phyloP scores from a whole-genome alignment of 1,140 invertebrate species.

The Drosophila lini region DNA sequence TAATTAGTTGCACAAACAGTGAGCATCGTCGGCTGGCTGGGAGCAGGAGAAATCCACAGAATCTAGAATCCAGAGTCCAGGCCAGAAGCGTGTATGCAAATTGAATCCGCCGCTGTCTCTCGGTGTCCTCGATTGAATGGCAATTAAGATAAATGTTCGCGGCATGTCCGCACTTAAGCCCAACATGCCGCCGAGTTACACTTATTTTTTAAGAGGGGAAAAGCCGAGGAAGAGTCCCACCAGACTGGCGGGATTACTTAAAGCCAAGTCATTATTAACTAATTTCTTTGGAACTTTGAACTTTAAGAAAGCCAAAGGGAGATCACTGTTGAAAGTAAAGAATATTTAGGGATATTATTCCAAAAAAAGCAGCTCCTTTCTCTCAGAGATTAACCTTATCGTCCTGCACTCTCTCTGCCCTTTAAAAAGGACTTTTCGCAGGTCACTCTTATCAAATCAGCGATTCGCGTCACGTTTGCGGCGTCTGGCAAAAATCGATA shows the following conservation, averaged over 20 bases:
- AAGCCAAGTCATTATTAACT: slow-evolving; percentile 65
- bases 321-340: too few species aligned
- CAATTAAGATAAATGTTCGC: slow-evolving; percentile 83
- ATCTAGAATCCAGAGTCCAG: slow-evolving; percentile 8
- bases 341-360: not conserved
- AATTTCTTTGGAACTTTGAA: slow-evolving; percentile 65
- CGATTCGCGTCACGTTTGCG: slow-evolving; percentile 73
- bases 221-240: not conserved
- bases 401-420: not conserved
- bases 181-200: slow-evolving; percentile 31
- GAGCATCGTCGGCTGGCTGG: slow-evolving; percentile 51
- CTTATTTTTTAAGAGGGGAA: not conserved
- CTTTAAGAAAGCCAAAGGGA: slow-evolving; percentile 15
- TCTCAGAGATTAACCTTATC: slow-evolving; percentile 5
- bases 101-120: slow-evolving; percentile 54
- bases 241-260: slow-evolving; percentile 11
- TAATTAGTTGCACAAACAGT: slow-evolving; percentile 82
- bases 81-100: slow-evolving; percentile 66
- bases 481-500: slow-evolving; percentile 76
- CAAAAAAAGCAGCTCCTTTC: not conserved
- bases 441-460: slow-evolving; percentile 45
- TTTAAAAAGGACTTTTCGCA: slow-evolving; percentile 38
- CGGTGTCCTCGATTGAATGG: slow-evolving; percentile 75
- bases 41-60: slow-evolving; percentile 1
- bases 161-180: slow-evolving; percentile 75